phyloP scores from a whole-genome alignment of 2,797 vertebrate genomes.

The Pipistrellus pygmaeus region DNA sequence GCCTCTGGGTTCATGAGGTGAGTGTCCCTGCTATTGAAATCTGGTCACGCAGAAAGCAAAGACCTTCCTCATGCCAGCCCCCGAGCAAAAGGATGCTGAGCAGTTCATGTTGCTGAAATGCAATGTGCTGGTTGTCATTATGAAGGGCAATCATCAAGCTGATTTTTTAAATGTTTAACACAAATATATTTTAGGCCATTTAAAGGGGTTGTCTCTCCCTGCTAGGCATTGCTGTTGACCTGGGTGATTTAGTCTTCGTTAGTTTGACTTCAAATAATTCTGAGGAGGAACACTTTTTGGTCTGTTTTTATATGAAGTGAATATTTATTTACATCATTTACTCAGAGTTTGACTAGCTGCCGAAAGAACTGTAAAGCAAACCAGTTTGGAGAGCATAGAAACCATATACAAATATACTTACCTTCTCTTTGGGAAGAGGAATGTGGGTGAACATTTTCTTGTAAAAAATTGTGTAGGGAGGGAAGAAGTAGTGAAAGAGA shows the following conservation, averaged over 20 bases:
- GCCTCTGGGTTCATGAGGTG: constrained; percentile 97
- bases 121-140: neutral
- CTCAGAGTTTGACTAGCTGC: neutral
- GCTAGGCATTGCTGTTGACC: constrained; percentile 30
- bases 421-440: neutral
- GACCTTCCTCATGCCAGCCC: neutral
- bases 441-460: neutral
- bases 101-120: neutral
- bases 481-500: neutral
- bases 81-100: neutral
- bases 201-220: neutral
- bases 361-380: neutral
- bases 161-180: neutral
- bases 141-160: neutral
- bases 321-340: constrained; percentile 12
- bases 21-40: neutral
- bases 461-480: neutral
- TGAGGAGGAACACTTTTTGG: neutral
- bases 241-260: neutral
- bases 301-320: constrained; percentile 20
- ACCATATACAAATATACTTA: neutral
- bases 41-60: neutral
- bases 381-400: neutral
- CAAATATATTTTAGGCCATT: neutral
- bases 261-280: constrained; percentile 29